Percentiles rank a stretch among this genome's conserved stretches.
These are phyloP conservation scores for Conger conger DNA, from an alignment of 2,113 vertebrate species.

Conservation along the genomic window DNA sequence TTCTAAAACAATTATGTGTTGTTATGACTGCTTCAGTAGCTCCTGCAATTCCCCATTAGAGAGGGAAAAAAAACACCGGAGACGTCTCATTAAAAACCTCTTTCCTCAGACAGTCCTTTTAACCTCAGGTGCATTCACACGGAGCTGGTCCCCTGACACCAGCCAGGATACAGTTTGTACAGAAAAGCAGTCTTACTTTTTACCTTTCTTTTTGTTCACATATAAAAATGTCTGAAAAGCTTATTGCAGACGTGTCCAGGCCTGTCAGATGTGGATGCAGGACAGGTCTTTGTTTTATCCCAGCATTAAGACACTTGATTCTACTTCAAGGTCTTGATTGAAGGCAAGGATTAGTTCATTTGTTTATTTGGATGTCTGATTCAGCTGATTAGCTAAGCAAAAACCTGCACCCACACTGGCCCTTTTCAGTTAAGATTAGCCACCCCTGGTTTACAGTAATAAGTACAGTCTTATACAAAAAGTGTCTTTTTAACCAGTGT, in stretches of 20 bases:
- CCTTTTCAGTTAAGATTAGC: too few relatives aligned
- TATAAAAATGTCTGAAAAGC: background rate
- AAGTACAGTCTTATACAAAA: too few relatives aligned
- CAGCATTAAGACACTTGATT: too few relatives aligned
- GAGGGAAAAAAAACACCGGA: background rate
- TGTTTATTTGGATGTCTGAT: too few relatives aligned
- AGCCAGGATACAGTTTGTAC: background rate
- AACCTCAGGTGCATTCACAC: background rate
- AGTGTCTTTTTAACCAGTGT: background rate
- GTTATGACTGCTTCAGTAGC: background rate
- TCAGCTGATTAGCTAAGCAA: too few relatives aligned
- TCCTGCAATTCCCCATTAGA: background rate
- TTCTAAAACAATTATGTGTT: background rate
- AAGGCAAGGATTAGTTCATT: too few relatives aligned
- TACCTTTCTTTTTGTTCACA: too few relatives aligned
- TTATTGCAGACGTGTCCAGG: background rate
- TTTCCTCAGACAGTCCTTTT: background rate
- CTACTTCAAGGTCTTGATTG: too few relatives aligned
- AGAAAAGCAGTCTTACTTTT: background rate
- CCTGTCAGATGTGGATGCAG: too few relatives aligned
- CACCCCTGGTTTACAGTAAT: too few relatives aligned
- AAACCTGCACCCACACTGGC: too few relatives aligned
- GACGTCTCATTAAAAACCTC: background rate
- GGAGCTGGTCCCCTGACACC: background rate
- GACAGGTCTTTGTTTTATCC: too few relatives aligned